A percentile compares a stretch with the other conserved stretches of the same genome.
These are phyloP conservation scores for Dichetophora obliterata DNA, from an alignment of 2,888 invertebrate species.

Conservation along the genomic window DNA sequence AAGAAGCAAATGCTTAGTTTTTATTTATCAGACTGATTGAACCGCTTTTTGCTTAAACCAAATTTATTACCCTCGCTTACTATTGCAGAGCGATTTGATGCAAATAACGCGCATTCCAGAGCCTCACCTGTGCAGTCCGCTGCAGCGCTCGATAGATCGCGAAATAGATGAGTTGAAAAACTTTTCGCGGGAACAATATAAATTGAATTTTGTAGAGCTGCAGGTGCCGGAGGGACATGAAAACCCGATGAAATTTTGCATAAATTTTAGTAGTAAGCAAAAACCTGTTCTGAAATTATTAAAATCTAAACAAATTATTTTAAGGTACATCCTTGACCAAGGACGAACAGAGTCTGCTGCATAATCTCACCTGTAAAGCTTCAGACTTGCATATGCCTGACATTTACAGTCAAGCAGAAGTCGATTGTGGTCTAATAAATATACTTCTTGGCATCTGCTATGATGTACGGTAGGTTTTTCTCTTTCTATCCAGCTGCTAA, in stretches of 20 bases:
- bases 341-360: slow-evolving; percentile 60
- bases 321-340: slow-evolving; percentile 58
- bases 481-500: neutral
- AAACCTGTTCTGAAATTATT: neutral
- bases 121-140: slow-evolving; percentile 58
- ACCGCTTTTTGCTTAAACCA: neutral
- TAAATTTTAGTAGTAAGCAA: slow-evolving; percentile 58
- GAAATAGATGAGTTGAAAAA: slow-evolving; percentile 62
- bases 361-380: slow-evolving; percentile 58
- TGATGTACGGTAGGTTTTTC: slow-evolving; percentile 59
- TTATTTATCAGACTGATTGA: too few relatives aligned
- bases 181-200: slow-evolving; percentile 65
- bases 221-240: slow-evolving; percentile 66
- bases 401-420: slow-evolving; percentile 54
- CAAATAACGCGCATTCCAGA: slow-evolving; percentile 57
- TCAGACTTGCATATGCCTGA: slow-evolving; percentile 48
- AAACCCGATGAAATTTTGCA: slow-evolving; percentile 62
- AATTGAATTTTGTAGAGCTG: slow-evolving; percentile 65
- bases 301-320: neutral
- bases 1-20: too few relatives aligned
- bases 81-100: slow-evolving; percentile 51
- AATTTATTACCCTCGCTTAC: neutral
- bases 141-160: slow-evolving; percentile 61
- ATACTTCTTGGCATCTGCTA: slow-evolving; percentile 67
- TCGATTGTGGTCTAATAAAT: slow-evolving; percentile 65